Evolutionary conservation across 2,888 invertebrate species (phyloP).

Genomic region (Drosophila tanythrix): DNA sequence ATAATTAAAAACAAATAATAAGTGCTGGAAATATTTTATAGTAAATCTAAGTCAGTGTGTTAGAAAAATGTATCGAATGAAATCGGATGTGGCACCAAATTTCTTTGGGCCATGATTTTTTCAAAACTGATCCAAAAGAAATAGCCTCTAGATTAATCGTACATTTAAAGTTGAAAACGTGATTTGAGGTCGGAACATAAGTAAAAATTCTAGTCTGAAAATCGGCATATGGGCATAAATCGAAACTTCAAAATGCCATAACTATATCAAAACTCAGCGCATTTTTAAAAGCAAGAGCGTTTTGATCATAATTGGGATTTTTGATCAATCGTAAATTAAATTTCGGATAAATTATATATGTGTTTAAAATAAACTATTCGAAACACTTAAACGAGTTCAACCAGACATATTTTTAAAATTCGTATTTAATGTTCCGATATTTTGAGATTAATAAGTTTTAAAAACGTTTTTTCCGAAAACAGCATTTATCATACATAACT

Average conservation of each 20-base stretch:
- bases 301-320: background rate
- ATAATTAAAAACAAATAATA: background rate
- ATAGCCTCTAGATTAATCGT: background rate
- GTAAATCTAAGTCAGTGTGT: background rate
- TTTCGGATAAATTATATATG: background rate
- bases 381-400: background rate
- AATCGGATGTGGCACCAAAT: background rate
- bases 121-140: background rate
- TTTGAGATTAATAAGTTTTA: background rate
- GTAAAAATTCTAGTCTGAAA: background rate
- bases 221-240: background rate
- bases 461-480: background rate
- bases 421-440: background rate
- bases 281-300: background rate
- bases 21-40: background rate
- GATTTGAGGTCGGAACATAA: background rate
- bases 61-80: background rate
- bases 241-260: background rate
- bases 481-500: slow-evolving; percentile 21
- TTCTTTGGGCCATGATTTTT: background rate
- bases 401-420: background rate
- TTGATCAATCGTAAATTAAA: background rate
- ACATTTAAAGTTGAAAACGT: background rate
- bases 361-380: background rate
- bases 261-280: background rate